Conservation (phyloP, 2,797 vertebrate species). For the Yasuhikotakia modesta region DNA sequence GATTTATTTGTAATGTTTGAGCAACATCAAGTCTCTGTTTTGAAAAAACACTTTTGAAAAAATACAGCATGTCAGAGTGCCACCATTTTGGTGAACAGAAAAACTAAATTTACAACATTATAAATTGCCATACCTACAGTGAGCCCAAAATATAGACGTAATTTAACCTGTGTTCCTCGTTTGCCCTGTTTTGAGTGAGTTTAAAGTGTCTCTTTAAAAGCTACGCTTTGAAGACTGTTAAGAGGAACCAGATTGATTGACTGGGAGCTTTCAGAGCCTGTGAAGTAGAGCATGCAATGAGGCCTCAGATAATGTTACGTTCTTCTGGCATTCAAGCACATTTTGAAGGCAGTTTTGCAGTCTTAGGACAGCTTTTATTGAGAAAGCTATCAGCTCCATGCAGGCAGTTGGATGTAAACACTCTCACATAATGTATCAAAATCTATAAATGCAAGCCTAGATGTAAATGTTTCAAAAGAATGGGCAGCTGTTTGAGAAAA, state of each 20-base stretch:
- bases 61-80: background rate
- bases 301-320: constrained; percentile 60
- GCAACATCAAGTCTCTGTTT: background rate
- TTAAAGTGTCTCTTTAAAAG: constrained; percentile 27
- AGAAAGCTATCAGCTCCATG: constrained; percentile 41
- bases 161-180: background rate
- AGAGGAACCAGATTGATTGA: constrained; percentile 53
- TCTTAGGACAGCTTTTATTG: constrained; percentile 22
- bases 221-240: constrained; percentile 30
- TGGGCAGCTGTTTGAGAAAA: background rate
- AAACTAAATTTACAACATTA: background rate
- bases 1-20: background rate
- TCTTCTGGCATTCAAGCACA: constrained; percentile 53
- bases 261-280: constrained; percentile 55
- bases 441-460: background rate
- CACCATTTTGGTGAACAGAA: background rate
- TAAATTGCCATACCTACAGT: background rate
- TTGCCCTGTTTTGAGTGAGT: constrained; percentile 15
- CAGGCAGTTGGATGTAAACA: constrained; percentile 30
- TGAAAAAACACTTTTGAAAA: background rate
- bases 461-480: constrained; percentile 8
- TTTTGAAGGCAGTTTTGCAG: constrained; percentile 35
- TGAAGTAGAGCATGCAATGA: constrained; percentile 52
- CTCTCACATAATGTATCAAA: constrained; percentile 15
- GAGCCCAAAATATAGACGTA: background rate